Conservation (phyloP, 1,140 invertebrate species). For the Eupeodes corollae region DNA sequence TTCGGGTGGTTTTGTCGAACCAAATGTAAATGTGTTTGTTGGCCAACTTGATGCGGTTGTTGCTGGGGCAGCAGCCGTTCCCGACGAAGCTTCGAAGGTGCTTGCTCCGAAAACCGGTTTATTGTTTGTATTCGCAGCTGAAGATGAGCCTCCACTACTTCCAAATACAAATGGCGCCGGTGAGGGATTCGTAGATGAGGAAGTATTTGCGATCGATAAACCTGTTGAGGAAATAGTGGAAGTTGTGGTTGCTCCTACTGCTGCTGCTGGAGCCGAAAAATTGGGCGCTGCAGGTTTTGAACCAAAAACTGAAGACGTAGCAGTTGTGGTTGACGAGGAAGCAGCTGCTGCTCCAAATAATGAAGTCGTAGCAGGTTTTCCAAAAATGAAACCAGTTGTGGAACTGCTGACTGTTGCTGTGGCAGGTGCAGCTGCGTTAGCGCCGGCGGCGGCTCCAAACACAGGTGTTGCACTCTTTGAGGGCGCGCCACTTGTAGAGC, state of each 20-base stretch:
- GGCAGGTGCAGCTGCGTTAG: slow-evolving; percentile 7
- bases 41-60: slow-evolving; percentile 1
- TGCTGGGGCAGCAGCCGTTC: background rate
- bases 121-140: background rate
- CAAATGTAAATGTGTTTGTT: slow-evolving; percentile 3
- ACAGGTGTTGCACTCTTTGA: slow-evolving; percentile 2
- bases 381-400: slow-evolving; percentile 11
- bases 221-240: background rate
- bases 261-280: background rate
- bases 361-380: slow-evolving; percentile 5
- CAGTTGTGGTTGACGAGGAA: slow-evolving; percentile 4
- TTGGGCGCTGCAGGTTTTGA: background rate
- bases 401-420: slow-evolving; percentile 2
- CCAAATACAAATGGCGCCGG: slow-evolving; percentile 5
- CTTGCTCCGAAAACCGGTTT: background rate
- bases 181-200: background rate
- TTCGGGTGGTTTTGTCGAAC: background rate
- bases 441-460: background rate
- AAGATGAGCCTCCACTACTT: slow-evolving; percentile 1
- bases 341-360: slow-evolving; percentile 4
- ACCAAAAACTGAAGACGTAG: slow-evolving; percentile 1
- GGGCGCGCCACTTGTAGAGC: slow-evolving; percentile 4
- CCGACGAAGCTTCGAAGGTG: background rate
- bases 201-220: background rate
- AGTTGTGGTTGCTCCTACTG: slow-evolving; percentile 7